Evolutionary conservation across 2,888 invertebrate species (phyloP), one percentile per base, ranked within the genome.

Genomic region (Rhorus exstirpatorius): DNA sequence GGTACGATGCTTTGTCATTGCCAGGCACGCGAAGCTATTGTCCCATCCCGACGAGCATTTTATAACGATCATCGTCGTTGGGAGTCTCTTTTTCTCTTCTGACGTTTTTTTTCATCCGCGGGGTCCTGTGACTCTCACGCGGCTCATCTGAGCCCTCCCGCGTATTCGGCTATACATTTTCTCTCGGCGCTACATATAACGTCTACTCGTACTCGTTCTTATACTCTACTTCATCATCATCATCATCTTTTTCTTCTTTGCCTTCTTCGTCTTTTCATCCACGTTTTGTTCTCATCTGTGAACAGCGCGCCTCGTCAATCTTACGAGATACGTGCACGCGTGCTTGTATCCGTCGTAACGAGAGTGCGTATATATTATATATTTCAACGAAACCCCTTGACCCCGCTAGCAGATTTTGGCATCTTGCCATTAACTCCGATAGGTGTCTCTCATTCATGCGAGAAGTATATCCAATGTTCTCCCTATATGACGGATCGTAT

Each of bases 21-120:
- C 75, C 83, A 81, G 55, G 65, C 74, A 79, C 82, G 76, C 77
- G 75, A 72, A 83, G 74, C 79, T 77, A 81, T 84, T 83, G 83
- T 84, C 72, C 77, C 53, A n/a, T 55, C 79, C 49, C 58, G 68
- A 68, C 77, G 71, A 76, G 72, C 81, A 84, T 84, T 76, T n/a
- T n/a, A n/a, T n/a, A 82, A 83, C 81, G 77, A 82, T 85, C 78
- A 80, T 83, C 70, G 74, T 79, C 82, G 60, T 80, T 70, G 83
- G 72, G 38, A 76, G 75, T 67, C 53, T 55, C 26, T 53, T 41
- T 21, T 51, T 38, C 38, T 14, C 12, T 17, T 19, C n/a, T 14
- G 31, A 31, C 17, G 14, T 46, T 35, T 63, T 21, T n/a, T 67
- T 38, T 68, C 35, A 74, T 8, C 12, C 51, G 35, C 61, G 26